Percentiles rank a stretch among this genome's conserved stretches.
Evolutionary conservation across 2,797 vertebrate species (phyloP).

Genomic region (Thripadectes ignobilis): DNA sequence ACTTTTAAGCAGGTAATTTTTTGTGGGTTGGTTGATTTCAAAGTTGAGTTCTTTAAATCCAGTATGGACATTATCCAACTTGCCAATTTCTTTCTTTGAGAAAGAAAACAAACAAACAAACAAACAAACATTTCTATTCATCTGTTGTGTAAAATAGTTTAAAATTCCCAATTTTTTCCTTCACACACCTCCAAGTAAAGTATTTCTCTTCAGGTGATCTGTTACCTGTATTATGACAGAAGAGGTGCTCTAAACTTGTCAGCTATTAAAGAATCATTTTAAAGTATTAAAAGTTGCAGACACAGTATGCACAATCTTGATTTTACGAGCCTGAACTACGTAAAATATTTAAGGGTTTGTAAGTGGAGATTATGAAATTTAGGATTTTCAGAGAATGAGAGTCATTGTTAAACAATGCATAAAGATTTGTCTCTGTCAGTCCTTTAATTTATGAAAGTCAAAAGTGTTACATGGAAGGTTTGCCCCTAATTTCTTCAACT

Average conservation of each 20-base stretch:
- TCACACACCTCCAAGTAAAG: not conserved
- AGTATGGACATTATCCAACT: slow-evolving; percentile 27
- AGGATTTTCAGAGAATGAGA: not conserved
- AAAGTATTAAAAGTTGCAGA: not conserved
- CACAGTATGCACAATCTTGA: not conserved
- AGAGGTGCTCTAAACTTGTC: not conserved
- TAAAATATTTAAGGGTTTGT: not conserved
- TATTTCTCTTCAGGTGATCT: not conserved
- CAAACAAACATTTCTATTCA: not conserved
- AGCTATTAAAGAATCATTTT: not conserved
- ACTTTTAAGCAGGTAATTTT: slow-evolving; percentile 65
- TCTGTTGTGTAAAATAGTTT: not conserved
- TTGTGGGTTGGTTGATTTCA: slow-evolving; percentile 60
- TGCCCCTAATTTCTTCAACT: not conserved
- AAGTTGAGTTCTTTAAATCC: slow-evolving; percentile 64
- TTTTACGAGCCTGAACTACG: not conserved
- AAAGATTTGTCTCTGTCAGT: not conserved
- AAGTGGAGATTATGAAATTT: not conserved
- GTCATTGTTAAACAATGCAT: not conserved
- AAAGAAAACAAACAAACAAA: not conserved
- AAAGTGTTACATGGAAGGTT: not conserved
- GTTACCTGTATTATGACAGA: not conserved
- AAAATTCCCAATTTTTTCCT: not conserved
- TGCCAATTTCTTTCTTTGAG: slow-evolving; percentile 55
- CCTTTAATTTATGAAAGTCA: not conserved